Percentiles rank a stretch among this genome's conserved stretches.
Evolutionary conservation across 1,140 invertebrate species (phyloP).

Genomic region (Brachionus rubens): DNA sequence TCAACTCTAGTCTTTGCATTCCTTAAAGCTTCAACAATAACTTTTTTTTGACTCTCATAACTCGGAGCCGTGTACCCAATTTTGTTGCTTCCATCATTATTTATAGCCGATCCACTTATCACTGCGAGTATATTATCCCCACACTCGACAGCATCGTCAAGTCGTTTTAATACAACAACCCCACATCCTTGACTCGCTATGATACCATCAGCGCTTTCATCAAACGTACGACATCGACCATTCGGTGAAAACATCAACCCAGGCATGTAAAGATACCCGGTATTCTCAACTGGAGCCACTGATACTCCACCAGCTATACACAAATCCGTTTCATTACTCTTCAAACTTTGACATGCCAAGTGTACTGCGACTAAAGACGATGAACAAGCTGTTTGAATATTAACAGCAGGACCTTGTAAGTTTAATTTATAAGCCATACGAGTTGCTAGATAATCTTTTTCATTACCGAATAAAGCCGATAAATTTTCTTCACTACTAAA

Average conservation of each 20-base stretch:
- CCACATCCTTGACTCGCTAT: not conserved
- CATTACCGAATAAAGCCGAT: not conserved
- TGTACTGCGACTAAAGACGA: slow-evolving; percentile 2
- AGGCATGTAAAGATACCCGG: not conserved
- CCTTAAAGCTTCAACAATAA: not conserved
- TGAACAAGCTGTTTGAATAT: slow-evolving; percentile 23
- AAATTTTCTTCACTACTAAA: not conserved
- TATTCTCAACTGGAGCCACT: not conserved
- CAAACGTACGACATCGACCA: slow-evolving; percentile 6
- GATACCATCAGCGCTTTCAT: slow-evolving; percentile 1
- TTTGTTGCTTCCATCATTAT: not conserved
- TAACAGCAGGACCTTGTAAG: not conserved
- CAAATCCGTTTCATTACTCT: not conserved
- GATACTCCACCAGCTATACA: not conserved
- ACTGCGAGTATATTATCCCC: not conserved
- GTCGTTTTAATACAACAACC: not conserved
- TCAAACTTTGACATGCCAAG: not conserved
- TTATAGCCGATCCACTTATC: not conserved
- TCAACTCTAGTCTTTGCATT: not conserved
- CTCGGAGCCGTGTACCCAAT: not conserved
- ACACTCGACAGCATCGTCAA: not conserved
- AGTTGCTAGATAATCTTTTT: not conserved
- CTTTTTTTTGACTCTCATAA: not conserved
- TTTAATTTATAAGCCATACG: slow-evolving; percentile 9
- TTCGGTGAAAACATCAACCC: not conserved